These are phyloP conservation scores for Dryoscopus gambensis DNA, from an alignment of 2,113 vertebrate genomes.

Conservation along the genomic window DNA sequence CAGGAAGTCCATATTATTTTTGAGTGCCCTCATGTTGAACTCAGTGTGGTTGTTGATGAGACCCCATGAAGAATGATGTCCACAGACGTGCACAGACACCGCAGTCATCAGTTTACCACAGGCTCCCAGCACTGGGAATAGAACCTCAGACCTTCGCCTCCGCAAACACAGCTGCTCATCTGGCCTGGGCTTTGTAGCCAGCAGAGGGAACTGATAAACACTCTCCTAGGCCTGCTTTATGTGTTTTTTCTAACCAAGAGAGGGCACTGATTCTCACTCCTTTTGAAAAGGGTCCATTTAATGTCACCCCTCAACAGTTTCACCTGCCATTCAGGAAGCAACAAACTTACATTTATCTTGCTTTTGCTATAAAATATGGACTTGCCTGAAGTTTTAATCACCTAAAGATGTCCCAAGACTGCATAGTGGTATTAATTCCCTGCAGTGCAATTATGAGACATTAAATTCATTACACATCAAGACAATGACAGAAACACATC, in stretches of 20 bases:
- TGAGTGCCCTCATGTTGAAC: constrained; percentile 26
- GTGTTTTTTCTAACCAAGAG: not conserved
- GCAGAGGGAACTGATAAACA: constrained; percentile 52
- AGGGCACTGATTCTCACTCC: constrained; percentile 3
- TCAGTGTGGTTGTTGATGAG: constrained; percentile 12
- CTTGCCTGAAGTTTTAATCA: constrained; percentile 2
- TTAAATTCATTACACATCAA: constrained; percentile 57
- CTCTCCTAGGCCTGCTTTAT: not conserved
- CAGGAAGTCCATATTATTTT: not conserved
- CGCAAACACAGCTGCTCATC: constrained; percentile 66
- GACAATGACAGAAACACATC: constrained; percentile 60
- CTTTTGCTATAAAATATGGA: not conserved
- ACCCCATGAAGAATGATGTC: not conserved
- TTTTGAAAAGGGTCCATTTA: not conserved
- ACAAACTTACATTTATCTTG: not conserved
- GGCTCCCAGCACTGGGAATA: constrained; percentile 28
- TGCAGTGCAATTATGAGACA: constrained; percentile 30
- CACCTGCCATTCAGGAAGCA: not conserved
- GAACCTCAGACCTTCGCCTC: constrained; percentile 30
- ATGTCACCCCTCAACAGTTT: not conserved
- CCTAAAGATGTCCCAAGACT: constrained; percentile 26
- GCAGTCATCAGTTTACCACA: constrained; percentile 31
- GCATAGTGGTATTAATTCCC: constrained; percentile 34
- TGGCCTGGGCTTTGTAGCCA: constrained; percentile 54
- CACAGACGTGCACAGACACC: constrained; percentile 32